A percentile compares a stretch with the other conserved stretches of the same genome.
phyloP scores from a whole-genome alignment of 2,888 invertebrate genomes.

The Salticus scenicus region DNA sequence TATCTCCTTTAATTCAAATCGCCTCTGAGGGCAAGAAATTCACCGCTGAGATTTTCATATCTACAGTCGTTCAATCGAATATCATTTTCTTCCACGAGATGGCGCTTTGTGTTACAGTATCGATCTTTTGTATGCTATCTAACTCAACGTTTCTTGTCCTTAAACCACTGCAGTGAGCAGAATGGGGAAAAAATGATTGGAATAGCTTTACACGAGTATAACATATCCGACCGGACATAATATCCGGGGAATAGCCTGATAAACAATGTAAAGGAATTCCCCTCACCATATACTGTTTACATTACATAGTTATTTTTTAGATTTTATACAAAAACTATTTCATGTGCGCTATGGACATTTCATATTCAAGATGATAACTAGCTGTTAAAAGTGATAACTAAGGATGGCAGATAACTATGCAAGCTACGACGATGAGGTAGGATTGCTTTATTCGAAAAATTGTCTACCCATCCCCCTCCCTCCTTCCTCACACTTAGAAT shows the following conservation, averaged over 20 bases:
- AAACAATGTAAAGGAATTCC: background rate
- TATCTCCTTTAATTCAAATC: no score
- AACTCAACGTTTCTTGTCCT: conserved; percentile 36
- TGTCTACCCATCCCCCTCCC: background rate
- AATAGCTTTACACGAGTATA: conserved; percentile 37
- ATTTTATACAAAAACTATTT: background rate
- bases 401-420: conserved; percentile 66
- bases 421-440: conserved; percentile 64
- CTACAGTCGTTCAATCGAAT: background rate
- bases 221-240: background rate
- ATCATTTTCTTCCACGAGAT: conserved; percentile 33
- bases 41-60: background rate
- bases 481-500: background rate
- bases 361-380: conserved; percentile 1
- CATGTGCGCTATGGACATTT: background rate
- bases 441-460: conserved; percentile 19
- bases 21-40: no score
- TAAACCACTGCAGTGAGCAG: conserved; percentile 58
- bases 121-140: conserved; percentile 55
- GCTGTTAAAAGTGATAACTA: background rate
- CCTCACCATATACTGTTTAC: background rate
- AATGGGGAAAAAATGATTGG: conserved; percentile 25
- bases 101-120: conserved; percentile 46
- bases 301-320: background rate
- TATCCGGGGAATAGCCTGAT: background rate